Base-by-base conservation (phyloP, 1,140 invertebrate genomes). In the Pseudomyrmex gracilis region DNA sequence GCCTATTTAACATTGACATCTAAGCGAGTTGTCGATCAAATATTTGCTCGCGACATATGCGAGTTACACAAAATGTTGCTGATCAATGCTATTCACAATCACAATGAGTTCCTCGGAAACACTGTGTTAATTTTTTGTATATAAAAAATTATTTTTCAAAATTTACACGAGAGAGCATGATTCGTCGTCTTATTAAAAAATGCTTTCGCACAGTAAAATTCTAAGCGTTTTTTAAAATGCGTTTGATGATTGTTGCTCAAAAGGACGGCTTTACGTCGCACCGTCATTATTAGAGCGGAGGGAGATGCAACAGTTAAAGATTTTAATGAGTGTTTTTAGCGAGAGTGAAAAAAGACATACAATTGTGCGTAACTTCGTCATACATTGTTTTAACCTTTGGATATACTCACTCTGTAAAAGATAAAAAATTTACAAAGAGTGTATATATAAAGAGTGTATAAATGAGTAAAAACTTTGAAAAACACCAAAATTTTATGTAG, bases 1-100 rank as follows among this genome's bases (percentile, higher is more conserved):
- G 43, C 49, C 22, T 63, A 82, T 49, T 20, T 51, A 57, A 77
- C 78, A 60, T 8, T 64, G 51, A 12, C 43, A 9, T 73, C 55
- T 74, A 82, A 82, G 77, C 67, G 22, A 82, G 4, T 68, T 77
- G 9, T 45, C 49, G 74, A 74, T 68, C 55, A 67, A 68, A 77
- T 22, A 20, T 58, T 58, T 45, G 45, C 17, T n/a, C 24, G 61
- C 24, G 17, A 61, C 17, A 24, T 74, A 61, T 61, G 71, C 4
- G 12, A 34, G 0, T 77, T 45, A 57, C 12, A 45, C 17, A n/a
- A 45, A 9, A 5, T 67, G 74, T 55, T 77, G 67, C 17, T 55
- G 63, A 77, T 77, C 66, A 77, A 77, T 67, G 2, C 45, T 53
- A 55, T 67, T 20, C 20, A 12, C 22, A 77, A 13, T 15, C 43